Evolutionary conservation across 2,797 vertebrate genomes (phyloP), one percentile per base, ranked within the genome.

Genomic region (Leptatherina wallacei): DNA sequence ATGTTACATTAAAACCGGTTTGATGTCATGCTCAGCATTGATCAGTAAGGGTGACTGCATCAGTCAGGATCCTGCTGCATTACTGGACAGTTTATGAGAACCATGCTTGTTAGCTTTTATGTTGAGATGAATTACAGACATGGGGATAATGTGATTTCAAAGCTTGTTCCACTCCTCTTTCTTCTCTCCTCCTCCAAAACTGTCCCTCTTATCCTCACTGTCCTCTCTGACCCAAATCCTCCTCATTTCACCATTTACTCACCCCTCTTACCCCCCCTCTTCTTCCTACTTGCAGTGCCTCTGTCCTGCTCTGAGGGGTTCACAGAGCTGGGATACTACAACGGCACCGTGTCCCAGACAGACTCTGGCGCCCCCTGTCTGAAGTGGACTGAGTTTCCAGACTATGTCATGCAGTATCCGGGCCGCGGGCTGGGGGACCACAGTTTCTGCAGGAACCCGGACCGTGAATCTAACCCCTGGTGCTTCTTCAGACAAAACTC

Each of bases 331-430:
- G 96, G 96, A 2, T 97, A 97, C 78, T 98, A 97, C 90, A 97
- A 95, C 0, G 96, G 96, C 76, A 96, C 96, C 0, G 94, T 97
- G 85, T 94, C 95, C 0, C 92, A 96, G 91, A 98, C 97, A 0
- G 94, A 95, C 87, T 94, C 95, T 55, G 95, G 97, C 0, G 93
- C 93, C 77, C 94, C 93, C 72, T 95, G 94, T 84, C 89, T 95
- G 85, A 96, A 83, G 71, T 98, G 97, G 97, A 92, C 94, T 0
- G 96, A 97, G 81, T 98, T 97, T 75, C 96, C 97, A 0, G 96
- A 98, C 88, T 98, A 97, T 0, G 91, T 97, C 6, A 95, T 95
- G 93, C 96, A 97, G 92, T 97, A 97, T 80, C 96, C 96, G 8
- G 95, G 95, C 24, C 92, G 93, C 24, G 96, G 96, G 22, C 87